Percentiles rank a stretch among this genome's conserved stretches.
Evolutionary conservation across 92 coral and sea anemone species (phyloP).

Genomic region (Palythoa grandiflora): DNA sequence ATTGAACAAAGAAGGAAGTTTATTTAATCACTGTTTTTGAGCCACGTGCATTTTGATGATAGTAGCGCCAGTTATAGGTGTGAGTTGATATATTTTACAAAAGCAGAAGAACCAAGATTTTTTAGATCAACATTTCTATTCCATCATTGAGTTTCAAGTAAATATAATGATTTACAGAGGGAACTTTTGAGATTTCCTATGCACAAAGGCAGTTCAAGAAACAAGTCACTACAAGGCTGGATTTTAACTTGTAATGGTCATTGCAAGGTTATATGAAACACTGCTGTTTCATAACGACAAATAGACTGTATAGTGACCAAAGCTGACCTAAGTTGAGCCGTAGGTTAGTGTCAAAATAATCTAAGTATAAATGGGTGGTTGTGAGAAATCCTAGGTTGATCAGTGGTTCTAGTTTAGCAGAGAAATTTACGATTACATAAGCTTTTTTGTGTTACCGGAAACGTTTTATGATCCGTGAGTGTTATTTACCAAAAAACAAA

Average conservation of each 20-base stretch:
- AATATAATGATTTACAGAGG: neutral
- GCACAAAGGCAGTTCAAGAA: neutral
- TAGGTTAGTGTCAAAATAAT: constrained; percentile 6
- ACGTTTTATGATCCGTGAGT: neutral
- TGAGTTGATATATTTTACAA: neutral
- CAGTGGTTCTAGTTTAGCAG: neutral
- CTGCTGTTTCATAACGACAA: neutral
- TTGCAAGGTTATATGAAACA: neutral
- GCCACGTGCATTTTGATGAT: too few species aligned
- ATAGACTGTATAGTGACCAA: neutral
- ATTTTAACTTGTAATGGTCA: neutral
- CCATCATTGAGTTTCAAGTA: neutral
- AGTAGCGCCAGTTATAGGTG: neutral
- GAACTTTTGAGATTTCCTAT: neutral
- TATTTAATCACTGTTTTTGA: too few species aligned
- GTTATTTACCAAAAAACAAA: neutral
- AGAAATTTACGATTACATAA: neutral
- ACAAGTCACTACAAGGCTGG: neutral
- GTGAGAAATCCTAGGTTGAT: constrained; percentile 26
- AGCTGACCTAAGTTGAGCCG: neutral
- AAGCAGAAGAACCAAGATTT: neutral
- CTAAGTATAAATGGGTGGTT: constrained; percentile 31
- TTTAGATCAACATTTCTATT: neutral
- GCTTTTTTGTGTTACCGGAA: neutral
- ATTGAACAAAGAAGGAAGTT: too few species aligned